Conservation (phyloP, 2,113 vertebrate species). For the Malaclemys terrapin region DNA sequence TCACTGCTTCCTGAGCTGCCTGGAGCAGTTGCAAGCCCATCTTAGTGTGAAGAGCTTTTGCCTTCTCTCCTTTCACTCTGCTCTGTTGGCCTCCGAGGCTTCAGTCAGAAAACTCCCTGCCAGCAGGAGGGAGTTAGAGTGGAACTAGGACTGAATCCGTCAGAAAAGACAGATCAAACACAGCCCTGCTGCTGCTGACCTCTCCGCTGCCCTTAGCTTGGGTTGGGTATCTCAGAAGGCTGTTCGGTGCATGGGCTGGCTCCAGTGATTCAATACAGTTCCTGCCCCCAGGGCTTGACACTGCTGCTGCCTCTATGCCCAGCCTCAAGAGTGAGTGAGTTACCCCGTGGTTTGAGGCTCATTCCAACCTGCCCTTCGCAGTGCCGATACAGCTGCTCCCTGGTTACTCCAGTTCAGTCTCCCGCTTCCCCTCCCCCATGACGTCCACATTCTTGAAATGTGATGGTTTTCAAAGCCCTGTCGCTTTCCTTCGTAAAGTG, state of each 20-base stretch:
- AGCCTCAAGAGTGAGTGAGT: neutral
- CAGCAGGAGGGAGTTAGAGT: neutral
- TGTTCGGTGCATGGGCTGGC: neutral
- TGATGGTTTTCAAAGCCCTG: neutral
- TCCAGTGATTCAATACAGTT: neutral
- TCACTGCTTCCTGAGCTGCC: constrained; percentile 34
- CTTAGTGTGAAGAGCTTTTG: constrained; percentile 36
- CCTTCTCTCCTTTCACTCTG: constrained; percentile 16
- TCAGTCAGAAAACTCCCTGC: neutral
- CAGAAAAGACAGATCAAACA: constrained; percentile 6
- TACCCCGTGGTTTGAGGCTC: neutral
- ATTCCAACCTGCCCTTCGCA: neutral
- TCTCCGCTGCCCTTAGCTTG: neutral
- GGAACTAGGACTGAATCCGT: neutral
- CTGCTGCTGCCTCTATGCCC: neutral
- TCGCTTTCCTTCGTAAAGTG: accelerated
- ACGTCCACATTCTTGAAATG: neutral
- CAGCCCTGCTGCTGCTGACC: neutral
- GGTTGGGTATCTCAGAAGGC: neutral
- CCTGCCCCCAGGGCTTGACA: neutral
- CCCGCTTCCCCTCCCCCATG: neutral
- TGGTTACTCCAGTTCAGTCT: neutral
- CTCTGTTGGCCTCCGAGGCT: neutral
- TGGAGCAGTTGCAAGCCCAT: constrained; percentile 36
- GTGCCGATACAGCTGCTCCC: neutral